Percentiles rank a stretch among this genome's conserved stretches.
phyloP scores from a whole-genome alignment of 2,888 invertebrate genomes.

The Myopa tessellatipennis region DNA sequence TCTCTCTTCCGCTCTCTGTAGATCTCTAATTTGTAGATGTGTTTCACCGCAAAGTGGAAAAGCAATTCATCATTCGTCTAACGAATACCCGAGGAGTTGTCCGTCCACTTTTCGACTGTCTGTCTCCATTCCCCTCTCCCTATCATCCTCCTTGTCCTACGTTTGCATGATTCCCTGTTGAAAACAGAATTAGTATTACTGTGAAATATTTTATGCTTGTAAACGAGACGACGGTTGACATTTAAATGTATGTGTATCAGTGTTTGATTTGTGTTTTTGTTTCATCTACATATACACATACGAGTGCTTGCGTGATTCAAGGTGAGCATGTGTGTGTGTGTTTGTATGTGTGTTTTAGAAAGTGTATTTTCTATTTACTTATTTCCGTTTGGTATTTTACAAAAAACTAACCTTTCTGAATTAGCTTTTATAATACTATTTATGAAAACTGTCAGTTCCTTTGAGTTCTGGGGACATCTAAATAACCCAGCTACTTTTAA shows the following conservation, averaged over 20 bases:
- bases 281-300: no score
- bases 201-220: slow-evolving; percentile 7
- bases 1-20: neutral
- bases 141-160: neutral
- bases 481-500: no score
- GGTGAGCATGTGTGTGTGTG: neutral
- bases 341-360: neutral
- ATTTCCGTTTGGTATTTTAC: neutral
- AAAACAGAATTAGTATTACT: no score
- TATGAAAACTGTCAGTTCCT: no score
- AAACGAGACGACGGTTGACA: neutral
- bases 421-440: no score
- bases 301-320: neutral
- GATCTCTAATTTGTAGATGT: slow-evolving; percentile 14
- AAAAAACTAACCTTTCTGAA: neutral
- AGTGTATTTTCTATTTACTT: neutral
- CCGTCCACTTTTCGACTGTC: neutral
- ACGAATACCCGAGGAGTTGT: neutral
- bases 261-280: no score
- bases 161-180: neutral
- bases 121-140: neutral
- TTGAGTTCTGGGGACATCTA: no score
- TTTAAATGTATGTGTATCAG: neutral
- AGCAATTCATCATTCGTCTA: slow-evolving; percentile 17
- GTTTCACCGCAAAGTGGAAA: slow-evolving; percentile 15